These are phyloP conservation scores for Ephestia elutella DNA, from an alignment of 1,140 invertebrate species.

Conservation along the genomic window DNA sequence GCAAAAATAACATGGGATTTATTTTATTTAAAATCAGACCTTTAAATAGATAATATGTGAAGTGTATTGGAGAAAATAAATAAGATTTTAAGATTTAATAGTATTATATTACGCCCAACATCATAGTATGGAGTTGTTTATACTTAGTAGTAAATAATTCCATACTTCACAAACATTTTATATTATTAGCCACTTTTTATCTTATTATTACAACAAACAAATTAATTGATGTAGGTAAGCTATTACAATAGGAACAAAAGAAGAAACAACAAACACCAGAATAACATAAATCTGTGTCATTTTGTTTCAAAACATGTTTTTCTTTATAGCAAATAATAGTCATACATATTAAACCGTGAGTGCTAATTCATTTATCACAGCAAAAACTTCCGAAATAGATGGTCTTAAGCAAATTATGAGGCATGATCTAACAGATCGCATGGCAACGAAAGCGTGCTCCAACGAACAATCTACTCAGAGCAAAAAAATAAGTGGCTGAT, in stretches of 20 bases:
- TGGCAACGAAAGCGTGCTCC: conserved; percentile 4
- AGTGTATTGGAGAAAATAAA: no score
- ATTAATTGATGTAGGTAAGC: not conserved
- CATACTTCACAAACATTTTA: not conserved
- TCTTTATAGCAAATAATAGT: not conserved
- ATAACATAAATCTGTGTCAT: not conserved
- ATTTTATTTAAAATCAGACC: no score
- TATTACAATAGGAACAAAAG: not conserved
- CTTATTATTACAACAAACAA: not conserved
- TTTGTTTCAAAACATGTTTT: conserved; percentile 1
- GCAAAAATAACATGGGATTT: no score
- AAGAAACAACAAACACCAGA: not conserved
- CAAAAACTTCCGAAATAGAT: not conserved
- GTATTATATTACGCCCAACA: no score
- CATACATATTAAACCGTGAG: not conserved
- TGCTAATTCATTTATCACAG: not conserved
- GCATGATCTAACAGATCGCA: conserved; percentile 4
- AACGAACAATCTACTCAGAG: not conserved
- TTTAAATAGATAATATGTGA: no score
- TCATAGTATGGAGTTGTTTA: no score
- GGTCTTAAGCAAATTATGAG: conserved; percentile 5
- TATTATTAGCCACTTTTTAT: not conserved
- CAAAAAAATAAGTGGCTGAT: conserved; percentile 5
- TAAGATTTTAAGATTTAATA: no score
- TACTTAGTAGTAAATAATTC: no score